Conservation (phyloP, 1,140 invertebrate genomes). For the Drosophila ogumai region DNA sequence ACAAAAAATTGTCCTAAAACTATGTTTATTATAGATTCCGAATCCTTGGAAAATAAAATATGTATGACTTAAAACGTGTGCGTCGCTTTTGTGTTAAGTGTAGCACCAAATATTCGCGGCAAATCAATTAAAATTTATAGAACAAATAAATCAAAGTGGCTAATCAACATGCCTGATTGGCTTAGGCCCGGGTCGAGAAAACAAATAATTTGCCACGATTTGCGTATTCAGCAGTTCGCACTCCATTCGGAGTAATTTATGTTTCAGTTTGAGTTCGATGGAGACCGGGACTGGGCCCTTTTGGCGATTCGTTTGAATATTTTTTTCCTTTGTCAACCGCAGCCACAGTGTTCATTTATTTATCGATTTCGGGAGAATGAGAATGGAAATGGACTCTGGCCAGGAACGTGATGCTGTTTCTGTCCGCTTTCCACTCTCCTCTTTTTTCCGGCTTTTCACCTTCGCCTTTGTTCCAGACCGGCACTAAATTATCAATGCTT, state of each 20-base stretch:
- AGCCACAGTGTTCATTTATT: conserved; percentile 46
- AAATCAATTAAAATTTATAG: conserved; percentile 11
- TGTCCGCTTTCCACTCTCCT: background rate
- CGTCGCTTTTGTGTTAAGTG: no score
- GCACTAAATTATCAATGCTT: conserved; percentile 46
- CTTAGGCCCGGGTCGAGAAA: conserved; percentile 4
- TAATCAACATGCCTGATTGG: conserved; percentile 35
- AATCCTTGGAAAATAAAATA: no score
- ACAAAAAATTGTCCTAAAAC: no score
- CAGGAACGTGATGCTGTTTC: conserved; percentile 29
- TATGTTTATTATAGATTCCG: no score
- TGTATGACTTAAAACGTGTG: no score
- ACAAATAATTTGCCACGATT: conserved; percentile 29
- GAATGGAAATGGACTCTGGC: conserved; percentile 15
- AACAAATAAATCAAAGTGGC: conserved; percentile 29
- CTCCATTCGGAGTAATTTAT: conserved; percentile 31
- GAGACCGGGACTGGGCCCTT: conserved; percentile 14
- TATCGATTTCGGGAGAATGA: conserved; percentile 31
- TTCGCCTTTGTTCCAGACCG: conserved; percentile 16
- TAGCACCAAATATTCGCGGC: no score
- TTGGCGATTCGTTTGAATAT: background rate
- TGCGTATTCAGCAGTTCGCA: conserved; percentile 39
- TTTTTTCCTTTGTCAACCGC: conserved; percentile 13
- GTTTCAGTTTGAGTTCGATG: conserved; percentile 8
- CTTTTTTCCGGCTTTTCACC: background rate